These are phyloP conservation scores for Pachycephus smyrnensis DNA, from an alignment of 2,888 invertebrate genomes.

Conservation along the genomic window DNA sequence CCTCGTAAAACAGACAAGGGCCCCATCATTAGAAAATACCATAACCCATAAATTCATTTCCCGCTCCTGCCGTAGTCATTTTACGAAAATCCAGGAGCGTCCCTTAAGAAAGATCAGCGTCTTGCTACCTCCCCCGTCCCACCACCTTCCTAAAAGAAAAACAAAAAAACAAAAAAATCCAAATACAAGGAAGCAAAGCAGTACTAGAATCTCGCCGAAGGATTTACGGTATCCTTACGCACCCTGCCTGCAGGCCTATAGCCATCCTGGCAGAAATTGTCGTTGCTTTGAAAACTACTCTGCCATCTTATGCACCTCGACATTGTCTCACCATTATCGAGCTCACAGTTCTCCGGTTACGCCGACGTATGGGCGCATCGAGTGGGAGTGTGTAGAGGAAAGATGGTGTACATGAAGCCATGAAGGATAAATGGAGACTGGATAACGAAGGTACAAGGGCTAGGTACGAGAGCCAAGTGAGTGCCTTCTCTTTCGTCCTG, in stretches of 20 bases:
- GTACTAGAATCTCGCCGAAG: neutral
- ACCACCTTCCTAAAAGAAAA: neutral
- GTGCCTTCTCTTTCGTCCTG: slow-evolving; percentile 37
- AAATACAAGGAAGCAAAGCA: neutral
- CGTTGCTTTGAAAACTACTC: slow-evolving; percentile 2
- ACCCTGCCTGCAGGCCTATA: neutral
- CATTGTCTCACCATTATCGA: slow-evolving; percentile 48
- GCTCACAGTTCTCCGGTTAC: slow-evolving; percentile 58
- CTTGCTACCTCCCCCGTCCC: neutral
- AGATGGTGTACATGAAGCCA: slow-evolving; percentile 28
- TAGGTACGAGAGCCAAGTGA: slow-evolving; percentile 53
- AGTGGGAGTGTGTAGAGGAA: slow-evolving; percentile 29
- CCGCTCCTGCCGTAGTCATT: neutral
- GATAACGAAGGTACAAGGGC: slow-evolving; percentile 63
- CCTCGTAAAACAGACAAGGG: slow-evolving; percentile 61
- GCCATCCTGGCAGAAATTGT: neutral
- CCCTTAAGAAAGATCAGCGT: neutral
- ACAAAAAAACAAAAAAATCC: neutral
- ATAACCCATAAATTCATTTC: slow-evolving; percentile 17
- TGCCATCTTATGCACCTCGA: neutral
- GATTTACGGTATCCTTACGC: neutral
- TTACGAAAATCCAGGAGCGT: neutral
- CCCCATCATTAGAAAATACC: slow-evolving; percentile 60
- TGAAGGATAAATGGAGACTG: slow-evolving; percentile 61
- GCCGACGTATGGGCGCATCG: neutral